phyloP scores from a whole-genome alignment of 2,797 vertebrate genomes.

The Epinephelus malabaricus region DNA sequence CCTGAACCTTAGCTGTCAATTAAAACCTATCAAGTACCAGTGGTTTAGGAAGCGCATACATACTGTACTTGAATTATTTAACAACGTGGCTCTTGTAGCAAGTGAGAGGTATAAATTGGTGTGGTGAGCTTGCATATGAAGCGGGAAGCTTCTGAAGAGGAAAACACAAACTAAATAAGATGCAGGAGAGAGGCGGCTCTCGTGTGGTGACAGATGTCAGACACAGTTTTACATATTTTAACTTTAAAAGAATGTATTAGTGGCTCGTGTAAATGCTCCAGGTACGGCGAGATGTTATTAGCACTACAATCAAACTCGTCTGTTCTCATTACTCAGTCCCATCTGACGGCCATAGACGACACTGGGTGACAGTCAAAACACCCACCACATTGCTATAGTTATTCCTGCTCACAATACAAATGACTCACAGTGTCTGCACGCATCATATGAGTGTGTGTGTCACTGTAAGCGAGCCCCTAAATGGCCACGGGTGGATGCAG shows the following conservation, averaged over 20 bases:
- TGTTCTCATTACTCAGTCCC: conserved; percentile 27
- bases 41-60: conserved; percentile 34
- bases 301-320: conserved; percentile 5
- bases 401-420: conserved; percentile 31
- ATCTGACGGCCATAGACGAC: conserved; percentile 35
- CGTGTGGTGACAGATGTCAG: conserved; percentile 25
- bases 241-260: conserved; percentile 21
- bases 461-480: conserved; percentile 36
- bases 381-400: conserved; percentile 42
- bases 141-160: background rate
- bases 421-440: conserved; percentile 39
- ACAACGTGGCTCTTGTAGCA: conserved; percentile 27
- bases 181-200: conserved; percentile 7
- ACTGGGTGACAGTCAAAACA: conserved; percentile 57
- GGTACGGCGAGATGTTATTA: conserved; percentile 4
- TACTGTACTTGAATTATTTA: conserved; percentile 63
- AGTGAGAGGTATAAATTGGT: conserved; percentile 35
- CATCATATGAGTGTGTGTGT: conserved; percentile 6
- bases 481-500: conserved; percentile 41
- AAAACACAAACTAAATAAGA: conserved; percentile 26
- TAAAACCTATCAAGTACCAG: conserved; percentile 58
- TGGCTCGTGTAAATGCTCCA: conserved; percentile 6
- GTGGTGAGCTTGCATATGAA: conserved; percentile 43
- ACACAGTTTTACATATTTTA: conserved; percentile 41
- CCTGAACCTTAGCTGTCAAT: conserved; percentile 69